Conservation (phyloP, 1,140 invertebrate genomes). For the Paraescarpia echinospica region DNA sequence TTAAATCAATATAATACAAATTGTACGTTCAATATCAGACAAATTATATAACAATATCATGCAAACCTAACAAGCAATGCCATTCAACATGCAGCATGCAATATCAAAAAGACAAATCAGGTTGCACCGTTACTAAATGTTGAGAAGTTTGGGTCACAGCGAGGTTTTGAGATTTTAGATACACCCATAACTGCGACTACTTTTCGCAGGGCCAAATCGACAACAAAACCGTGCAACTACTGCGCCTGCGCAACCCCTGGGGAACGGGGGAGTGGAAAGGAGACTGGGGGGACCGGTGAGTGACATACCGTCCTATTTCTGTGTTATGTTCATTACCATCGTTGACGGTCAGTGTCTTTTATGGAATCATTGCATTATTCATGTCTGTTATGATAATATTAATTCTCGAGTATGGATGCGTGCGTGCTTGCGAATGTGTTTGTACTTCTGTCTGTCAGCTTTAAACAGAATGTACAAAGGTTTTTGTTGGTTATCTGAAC, state of each 20-base stretch:
- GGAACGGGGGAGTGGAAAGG: constrained; percentile 34
- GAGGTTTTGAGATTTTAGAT: not conserved
- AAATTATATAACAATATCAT: not conserved
- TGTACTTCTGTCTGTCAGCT: too few species aligned
- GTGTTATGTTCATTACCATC: not conserved
- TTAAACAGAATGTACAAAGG: too few species aligned
- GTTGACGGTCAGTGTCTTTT: too few species aligned
- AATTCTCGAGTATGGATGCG: too few species aligned
- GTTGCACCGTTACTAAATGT: not conserved
- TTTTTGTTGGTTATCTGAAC: too few species aligned
- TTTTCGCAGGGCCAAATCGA: not conserved
- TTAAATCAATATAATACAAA: too few species aligned
- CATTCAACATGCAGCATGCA: not conserved
- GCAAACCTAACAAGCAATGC: not conserved
- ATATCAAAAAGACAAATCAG: not conserved
- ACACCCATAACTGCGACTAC: too few species aligned
- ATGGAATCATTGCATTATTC: too few species aligned
- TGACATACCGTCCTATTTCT: not conserved
- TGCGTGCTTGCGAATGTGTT: too few species aligned
- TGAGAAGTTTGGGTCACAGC: not conserved
- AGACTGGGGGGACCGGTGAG: constrained; percentile 32
- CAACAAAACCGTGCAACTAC: not conserved
- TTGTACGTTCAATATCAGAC: too few species aligned
- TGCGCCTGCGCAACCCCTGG: constrained; percentile 35
- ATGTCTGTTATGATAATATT: too few species aligned